Base-by-base conservation (phyloP, 2,113 vertebrate species). In the Corynorhinus townsendii region DNA sequence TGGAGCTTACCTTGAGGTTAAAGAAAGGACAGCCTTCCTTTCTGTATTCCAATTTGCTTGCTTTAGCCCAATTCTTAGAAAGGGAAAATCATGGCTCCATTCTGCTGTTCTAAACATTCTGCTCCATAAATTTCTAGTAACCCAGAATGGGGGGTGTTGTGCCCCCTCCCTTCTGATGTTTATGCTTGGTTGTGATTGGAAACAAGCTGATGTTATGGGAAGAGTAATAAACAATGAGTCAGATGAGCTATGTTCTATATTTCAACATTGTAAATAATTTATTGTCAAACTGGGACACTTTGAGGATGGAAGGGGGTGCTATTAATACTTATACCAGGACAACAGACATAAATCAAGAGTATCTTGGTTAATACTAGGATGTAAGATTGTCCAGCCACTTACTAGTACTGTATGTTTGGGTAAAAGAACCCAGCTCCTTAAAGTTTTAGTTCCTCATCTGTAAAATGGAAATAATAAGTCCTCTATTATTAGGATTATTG, bases 1-100 rank as follows among this genome's bases (percentile, higher is more conserved):
- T 93, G 54, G 35, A 45, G 24, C 54, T 96, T 89, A 96, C 49
- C 62, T 91, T 76, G 24, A 86, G 90, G 77, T 96, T 96, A 93
- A 86, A 91, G 47, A 92, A 93, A 86, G 87, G 83, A n/a, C 52
- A 93, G 7, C 12, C 38, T 86, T 91, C 12, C 14, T 76, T 94
- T 86, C 26, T 90, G 96, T 75, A 88, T 71, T 45, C 26, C 24
- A 91, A 62, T 38, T 91, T 86, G 68, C 16, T 96, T 94, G 66
- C 20, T 91, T 97, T 92, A 88, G 71, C 26, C 17, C 30, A 94
- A 0, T 88, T 94, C 84, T 91, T 92, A 92, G 91, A 83, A 82
- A 89, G 62, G 28, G 33, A 62, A 43, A 86, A 75, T 89, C 54
- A 62, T 66, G 64, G 38, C 40, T 85, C 38, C 6, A 11, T 71